A percentile compares a stretch with the other conserved stretches of the same genome.
These are phyloP conservation scores for Zoanthus solanderi DNA, from an alignment of 92 coral and sea anemone genomes.

Conservation along the genomic window DNA sequence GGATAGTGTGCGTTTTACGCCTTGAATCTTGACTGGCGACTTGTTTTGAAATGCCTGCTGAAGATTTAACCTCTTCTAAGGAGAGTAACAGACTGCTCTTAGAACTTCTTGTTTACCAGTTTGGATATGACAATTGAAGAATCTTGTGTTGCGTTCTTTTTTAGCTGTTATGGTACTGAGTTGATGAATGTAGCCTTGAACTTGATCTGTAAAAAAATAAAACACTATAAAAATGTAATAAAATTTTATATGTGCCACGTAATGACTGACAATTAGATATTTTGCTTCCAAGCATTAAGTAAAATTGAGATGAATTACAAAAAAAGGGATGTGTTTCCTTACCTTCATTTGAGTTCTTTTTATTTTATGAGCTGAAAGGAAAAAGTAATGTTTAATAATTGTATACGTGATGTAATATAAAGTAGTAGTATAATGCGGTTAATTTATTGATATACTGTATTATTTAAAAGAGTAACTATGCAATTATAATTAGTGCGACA, in stretches of 20 bases:
- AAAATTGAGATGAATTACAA: conserved; percentile 34
- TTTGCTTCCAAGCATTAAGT: conserved; percentile 34
- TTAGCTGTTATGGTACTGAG: conserved; percentile 33
- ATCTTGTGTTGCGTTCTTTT: conserved; percentile 23
- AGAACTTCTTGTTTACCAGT: conserved; percentile 20
- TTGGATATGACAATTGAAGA: conserved; percentile 30
- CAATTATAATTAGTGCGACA: conserved; percentile 16
- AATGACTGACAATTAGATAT: conserved; percentile 33
- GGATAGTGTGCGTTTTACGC: conserved; percentile 26
- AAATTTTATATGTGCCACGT: conserved; percentile 16
- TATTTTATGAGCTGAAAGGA: conserved; percentile 14
- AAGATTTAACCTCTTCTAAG: conserved; percentile 35
- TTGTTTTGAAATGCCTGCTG: conserved; percentile 39
- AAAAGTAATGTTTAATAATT: conserved; percentile 13
- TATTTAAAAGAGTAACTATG: conserved; percentile 17
- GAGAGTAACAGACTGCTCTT: conserved; percentile 42
- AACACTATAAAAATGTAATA: conserved; percentile 28
- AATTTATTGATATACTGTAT: conserved; percentile 19
- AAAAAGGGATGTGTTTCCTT: conserved; percentile 32
- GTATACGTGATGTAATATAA: conserved; percentile 10
- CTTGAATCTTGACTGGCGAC: conserved; percentile 31
- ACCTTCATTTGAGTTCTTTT: conserved; percentile 14
- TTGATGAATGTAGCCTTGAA: conserved; percentile 30
- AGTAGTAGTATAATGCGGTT: conserved; percentile 18
- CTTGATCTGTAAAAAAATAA: conserved; percentile 30